These are phyloP conservation scores for Tringa solitaria DNA, from an alignment of 2,113 vertebrate species.

Conservation along the genomic window DNA sequence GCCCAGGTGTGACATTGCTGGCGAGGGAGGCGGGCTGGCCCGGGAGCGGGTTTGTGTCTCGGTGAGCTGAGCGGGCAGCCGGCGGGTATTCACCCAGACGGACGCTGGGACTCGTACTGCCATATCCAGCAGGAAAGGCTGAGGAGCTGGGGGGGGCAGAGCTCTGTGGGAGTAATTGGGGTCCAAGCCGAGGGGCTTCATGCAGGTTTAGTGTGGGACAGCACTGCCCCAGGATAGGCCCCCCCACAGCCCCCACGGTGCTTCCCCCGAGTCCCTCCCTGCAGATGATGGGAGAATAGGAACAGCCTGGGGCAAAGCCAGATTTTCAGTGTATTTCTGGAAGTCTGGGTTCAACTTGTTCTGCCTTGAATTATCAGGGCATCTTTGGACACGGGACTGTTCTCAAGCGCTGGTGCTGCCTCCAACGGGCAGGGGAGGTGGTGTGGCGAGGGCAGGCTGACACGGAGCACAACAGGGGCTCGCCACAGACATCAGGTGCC, in stretches of 20 bases:
- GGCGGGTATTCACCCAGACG: neutral
- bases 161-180: neutral
- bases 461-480: rapidly evolving
- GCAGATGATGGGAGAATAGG: neutral
- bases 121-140: neutral
- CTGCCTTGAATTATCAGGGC: neutral
- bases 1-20: neutral
- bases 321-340: neutral
- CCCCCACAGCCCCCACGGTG: rapidly evolving
- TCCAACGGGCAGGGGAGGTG: neutral
- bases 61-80: neutral
- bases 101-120: neutral
- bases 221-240: neutral
- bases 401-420: neutral
- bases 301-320: neutral
- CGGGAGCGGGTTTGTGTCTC: neutral
- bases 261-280: neutral
- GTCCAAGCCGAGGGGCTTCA: neutral
- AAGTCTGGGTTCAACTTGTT: neutral
- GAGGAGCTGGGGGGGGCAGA: neutral
- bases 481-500: neutral
- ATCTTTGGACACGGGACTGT: neutral
- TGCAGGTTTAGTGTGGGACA: neutral
- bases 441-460: neutral
- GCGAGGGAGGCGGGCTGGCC: neutral